Base-by-base conservation (phyloP, 2,888 invertebrate species). In the Lasioglossum vierecki region DNA sequence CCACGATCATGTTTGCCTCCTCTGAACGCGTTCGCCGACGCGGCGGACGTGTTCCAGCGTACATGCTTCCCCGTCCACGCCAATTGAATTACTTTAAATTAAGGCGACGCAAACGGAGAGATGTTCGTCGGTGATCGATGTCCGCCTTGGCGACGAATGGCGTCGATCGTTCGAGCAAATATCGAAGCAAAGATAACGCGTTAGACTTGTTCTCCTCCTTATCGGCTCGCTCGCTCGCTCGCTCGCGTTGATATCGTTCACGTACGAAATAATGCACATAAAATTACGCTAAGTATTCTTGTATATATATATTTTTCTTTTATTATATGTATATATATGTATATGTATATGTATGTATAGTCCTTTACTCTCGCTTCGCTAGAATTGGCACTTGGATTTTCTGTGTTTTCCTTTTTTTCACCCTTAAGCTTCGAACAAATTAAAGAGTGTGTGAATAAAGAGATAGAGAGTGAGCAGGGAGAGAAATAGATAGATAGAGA, bases 341-440 rank as follows among this genome's bases (percentile, higher is more conserved):
- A 72, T 83, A 84, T 85, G 79, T 89, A 88, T 91, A 66, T 35
- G 57, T 81, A 85, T 85, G 82, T 88, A 88, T 92, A 91, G 88
- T 91, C 89, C 86, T 90, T 88, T 91, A 91, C 89, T 93, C 90
- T 90, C 88, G 89, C 85, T 88, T 91, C 83, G 89, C 91, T 93
- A 93, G 88, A 89, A 93, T 93, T 93, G 93, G 93, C 93, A 93
- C 93, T 93, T 93, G 88, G 86, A 92, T 89, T 90, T 87, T 89
- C 79, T 79, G 78, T 82, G 87, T 86, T 82, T 75, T 75, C 70
- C 15, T 53, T 53, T 87, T 84, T 76, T 79, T 57, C 79, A 78
- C 57, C 70, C 46, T 79, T 74, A 79, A 57, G 46, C 70, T 75
- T 80, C 30, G 53, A 68, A 70, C 53, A 76, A 76, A 84, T 73